phyloP scores from a whole-genome alignment of 2,797 vertebrate genomes.

The Pseudopleuronectes americanus region DNA sequence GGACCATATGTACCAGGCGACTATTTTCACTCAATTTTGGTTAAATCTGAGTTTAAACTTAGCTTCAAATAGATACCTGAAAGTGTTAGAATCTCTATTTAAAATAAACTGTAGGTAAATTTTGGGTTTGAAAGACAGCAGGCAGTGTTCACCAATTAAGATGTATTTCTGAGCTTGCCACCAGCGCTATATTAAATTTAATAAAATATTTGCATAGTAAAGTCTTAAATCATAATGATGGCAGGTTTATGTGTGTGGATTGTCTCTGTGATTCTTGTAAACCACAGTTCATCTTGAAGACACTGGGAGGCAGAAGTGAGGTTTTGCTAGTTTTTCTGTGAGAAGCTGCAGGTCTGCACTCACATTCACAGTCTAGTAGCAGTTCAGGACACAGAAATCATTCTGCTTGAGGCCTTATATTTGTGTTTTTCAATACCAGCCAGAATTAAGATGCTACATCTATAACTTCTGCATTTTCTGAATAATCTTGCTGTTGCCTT shows the following conservation, averaged over 20 bases:
- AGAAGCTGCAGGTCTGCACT: slow-evolving; percentile 8
- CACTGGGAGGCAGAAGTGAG: slow-evolving; percentile 78
- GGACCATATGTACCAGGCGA: slow-evolving; percentile 9
- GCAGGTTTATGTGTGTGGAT: slow-evolving; percentile 23
- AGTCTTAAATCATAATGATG: slow-evolving; percentile 4
- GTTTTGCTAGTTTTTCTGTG: slow-evolving; percentile 14
- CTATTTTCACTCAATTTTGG: slow-evolving; percentile 33
- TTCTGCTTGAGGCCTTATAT: not conserved
- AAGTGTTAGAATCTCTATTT: not conserved
- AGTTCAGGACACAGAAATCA: not conserved
- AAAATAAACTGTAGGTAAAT: slow-evolving; percentile 15
- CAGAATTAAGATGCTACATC: not conserved
- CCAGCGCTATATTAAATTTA: not conserved
- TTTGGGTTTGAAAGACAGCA: slow-evolving; percentile 20
- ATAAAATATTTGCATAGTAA: too few species aligned
- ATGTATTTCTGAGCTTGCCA: slow-evolving; percentile 7
- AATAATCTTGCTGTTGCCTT: too few species aligned
- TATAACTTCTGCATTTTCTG: too few species aligned
- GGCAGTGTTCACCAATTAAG: slow-evolving; percentile 1
- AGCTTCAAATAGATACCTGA: slow-evolving; percentile 35
- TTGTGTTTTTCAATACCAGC: not conserved
- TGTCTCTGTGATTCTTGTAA: slow-evolving; percentile 13
- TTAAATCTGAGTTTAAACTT: slow-evolving; percentile 24
- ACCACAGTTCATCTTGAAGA: slow-evolving; percentile 43
- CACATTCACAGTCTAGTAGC: not conserved